Base-by-base conservation (phyloP, 2,888 invertebrate species). In the Ephialtes manifestator region DNA sequence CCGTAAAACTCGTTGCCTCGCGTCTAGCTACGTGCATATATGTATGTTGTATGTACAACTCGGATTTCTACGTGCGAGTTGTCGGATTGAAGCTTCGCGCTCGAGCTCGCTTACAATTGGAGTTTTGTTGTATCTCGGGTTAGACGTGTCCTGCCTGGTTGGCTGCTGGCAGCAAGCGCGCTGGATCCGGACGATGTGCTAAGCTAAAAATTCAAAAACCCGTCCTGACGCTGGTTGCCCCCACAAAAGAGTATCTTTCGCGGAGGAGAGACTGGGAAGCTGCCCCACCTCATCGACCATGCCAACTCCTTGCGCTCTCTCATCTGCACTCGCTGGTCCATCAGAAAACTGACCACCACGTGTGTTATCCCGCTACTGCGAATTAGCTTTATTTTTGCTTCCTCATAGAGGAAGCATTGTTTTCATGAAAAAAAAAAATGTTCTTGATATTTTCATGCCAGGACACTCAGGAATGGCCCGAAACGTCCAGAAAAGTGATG, bases 171-270 rank as follows among this genome's bases (percentile, higher is more conserved):
- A 60, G 48, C 63, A 24, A 48, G 63, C 53, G 31, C 65, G 70
- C 55, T 46, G 67, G 67, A 77, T 68, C 63, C 7, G 71, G 28
- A 75, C 85, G 86, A 83, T 87, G 39, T 39, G 82, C 79, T 85
- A 81, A 75, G 58, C 68, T 84, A 86, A 86, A 88, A 88, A 82
- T 79, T 70, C 68, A 65, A 65, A 84, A 87, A 88, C 87, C 81
- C 87, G 87, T 86, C 85, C 67, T 85, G 84, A 71, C 58, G 63
- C 75, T 39, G 68, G 60, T 48, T 71, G 71, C 31, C 70, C 53
- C 70, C 70, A 20, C 24, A 11, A 18, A 15, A 20, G 60, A 39
- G 43, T 74, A 15, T 68, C 28, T 18, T 48, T 39, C 81, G 67
- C 58, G 68, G 10, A 8, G 35, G 51, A 75, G n/a, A 48, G 31